Percentiles rank a stretch among this genome's conserved stretches.
Conservation (phyloP, 1,140 invertebrate species). For the Drosophila watanabei region DNA sequence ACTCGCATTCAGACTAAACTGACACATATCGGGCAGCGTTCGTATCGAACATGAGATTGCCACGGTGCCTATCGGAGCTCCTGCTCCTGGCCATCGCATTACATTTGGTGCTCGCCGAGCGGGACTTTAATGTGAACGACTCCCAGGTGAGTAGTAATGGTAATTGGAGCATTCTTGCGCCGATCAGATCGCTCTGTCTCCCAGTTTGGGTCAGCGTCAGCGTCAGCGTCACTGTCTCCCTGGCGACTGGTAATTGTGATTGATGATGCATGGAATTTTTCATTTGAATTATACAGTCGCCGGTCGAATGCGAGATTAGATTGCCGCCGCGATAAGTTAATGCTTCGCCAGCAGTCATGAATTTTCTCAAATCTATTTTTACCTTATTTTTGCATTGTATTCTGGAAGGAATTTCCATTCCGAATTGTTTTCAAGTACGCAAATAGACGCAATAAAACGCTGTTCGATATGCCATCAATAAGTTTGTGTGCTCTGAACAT, state of each 20-base stretch:
- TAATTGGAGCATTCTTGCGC: not conserved
- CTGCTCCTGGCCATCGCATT: conserved; percentile 22
- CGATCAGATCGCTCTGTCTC: not conserved
- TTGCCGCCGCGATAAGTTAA: conserved; percentile 31
- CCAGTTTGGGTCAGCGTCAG: no score
- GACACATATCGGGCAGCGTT: conserved; percentile 35
- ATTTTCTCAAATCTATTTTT: not conserved
- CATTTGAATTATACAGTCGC: conserved; percentile 46
- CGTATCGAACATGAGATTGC: conserved; percentile 54
- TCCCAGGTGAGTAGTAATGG: conserved; percentile 77
- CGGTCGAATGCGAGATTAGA: conserved; percentile 39
- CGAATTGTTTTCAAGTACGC: conserved; percentile 6
- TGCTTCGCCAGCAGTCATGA: conserved; percentile 17
- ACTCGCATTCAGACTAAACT: conserved; percentile 12
- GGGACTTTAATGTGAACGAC: conserved; percentile 82
- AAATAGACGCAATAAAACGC: not conserved
- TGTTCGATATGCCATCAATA: not conserved
- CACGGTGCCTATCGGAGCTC: conserved; percentile 25
- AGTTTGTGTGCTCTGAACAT: not conserved
- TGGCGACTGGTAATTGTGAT: conserved; percentile 58
- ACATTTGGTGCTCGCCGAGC: conserved; percentile 54
- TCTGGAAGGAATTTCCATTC: not conserved
- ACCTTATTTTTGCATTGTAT: conserved; percentile 16
- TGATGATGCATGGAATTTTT: conserved; percentile 62
- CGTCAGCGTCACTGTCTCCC: conserved; percentile 26